These are phyloP conservation scores for Habrosyne pyritoides DNA, from an alignment of 2,888 invertebrate species.

Conservation along the genomic window DNA sequence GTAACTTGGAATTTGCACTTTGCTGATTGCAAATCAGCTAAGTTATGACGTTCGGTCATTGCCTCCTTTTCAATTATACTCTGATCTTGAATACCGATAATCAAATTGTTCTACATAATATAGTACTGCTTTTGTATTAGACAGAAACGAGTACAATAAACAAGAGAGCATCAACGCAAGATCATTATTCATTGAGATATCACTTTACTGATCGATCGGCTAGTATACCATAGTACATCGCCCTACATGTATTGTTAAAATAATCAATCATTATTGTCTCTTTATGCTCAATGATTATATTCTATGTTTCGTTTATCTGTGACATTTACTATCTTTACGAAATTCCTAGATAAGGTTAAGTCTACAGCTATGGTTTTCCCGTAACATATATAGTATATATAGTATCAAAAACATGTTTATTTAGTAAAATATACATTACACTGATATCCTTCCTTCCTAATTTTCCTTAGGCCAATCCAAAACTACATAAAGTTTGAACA, in stretches of 20 bases:
- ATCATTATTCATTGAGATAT: background rate
- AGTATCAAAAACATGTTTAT: too few relatives aligned
- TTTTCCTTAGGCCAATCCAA: too few relatives aligned
- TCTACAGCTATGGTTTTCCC: too few relatives aligned
- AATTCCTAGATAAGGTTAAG: too few relatives aligned
- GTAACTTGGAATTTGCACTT: background rate
- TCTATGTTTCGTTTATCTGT: background rate
- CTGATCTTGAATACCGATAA: background rate
- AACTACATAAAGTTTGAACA: too few relatives aligned
- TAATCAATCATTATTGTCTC: background rate
- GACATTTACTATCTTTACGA: background rate
- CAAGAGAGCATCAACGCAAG: background rate
- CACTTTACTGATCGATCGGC: too few relatives aligned
- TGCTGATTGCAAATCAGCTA: background rate
- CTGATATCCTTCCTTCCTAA: too few relatives aligned
- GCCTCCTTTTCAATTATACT: background rate
- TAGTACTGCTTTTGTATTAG: background rate
- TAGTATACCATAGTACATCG: too few relatives aligned
- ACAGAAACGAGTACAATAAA: background rate
- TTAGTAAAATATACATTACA: too few relatives aligned
- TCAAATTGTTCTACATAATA: background rate
- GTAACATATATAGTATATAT: too few relatives aligned
- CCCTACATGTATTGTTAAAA: background rate
- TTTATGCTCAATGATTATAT: background rate
- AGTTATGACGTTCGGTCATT: background rate